Evolutionary conservation across 2,797 vertebrate species (phyloP).

Genomic region (Dromococcyx pavoninus): DNA sequence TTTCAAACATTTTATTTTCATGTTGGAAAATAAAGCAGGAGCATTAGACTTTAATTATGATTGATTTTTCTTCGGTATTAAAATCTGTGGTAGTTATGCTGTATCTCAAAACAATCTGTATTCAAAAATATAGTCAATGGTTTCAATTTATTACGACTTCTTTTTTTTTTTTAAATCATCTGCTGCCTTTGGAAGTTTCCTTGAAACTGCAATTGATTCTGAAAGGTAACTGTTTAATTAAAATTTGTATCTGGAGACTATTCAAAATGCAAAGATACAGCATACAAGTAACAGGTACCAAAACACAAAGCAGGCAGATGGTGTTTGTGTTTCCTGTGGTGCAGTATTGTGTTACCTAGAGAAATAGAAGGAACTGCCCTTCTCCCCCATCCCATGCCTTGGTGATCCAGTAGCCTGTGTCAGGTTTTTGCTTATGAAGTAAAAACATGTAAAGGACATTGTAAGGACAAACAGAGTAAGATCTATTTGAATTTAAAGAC

Average conservation of each 20-base stretch:
- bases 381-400: background rate
- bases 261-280: slow-evolving; percentile 7
- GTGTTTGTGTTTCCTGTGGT: slow-evolving; percentile 55
- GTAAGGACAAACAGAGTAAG: background rate
- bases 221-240: slow-evolving; percentile 85
- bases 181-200: slow-evolving; percentile 88
- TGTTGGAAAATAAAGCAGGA: background rate
- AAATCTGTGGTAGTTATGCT: background rate
- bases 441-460: background rate
- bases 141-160: slow-evolving; percentile 71
- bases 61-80: background rate
- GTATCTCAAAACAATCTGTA: slow-evolving; percentile 24
- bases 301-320: slow-evolving; percentile 41
- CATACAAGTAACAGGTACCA: background rate
- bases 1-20: background rate
- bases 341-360: background rate
- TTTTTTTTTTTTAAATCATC: slow-evolving; percentile 83
- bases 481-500: background rate
- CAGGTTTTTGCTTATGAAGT: background rate
- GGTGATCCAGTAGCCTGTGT: background rate
- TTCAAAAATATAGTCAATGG: slow-evolving; percentile 44
- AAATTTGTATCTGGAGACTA: slow-evolving; percentile 22
- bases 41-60: background rate
- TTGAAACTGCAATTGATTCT: slow-evolving; percentile 79
- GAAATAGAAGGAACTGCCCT: background rate